These are phyloP conservation scores for Platyura marginata DNA, from an alignment of 1,140 invertebrate genomes.

Conservation along the genomic window DNA sequence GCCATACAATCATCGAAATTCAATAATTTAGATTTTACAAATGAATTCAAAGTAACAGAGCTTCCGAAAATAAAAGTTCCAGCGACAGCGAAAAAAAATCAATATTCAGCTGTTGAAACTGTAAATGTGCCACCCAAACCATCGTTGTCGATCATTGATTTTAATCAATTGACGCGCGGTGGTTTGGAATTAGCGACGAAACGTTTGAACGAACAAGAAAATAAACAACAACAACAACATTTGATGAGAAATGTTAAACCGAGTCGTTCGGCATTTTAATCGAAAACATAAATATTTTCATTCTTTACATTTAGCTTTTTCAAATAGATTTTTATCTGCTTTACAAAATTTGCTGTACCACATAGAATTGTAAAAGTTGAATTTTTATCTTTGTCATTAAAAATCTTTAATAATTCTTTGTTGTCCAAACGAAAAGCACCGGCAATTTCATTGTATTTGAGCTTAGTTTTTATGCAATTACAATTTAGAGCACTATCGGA, in stretches of 20 bases:
- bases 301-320: neutral
- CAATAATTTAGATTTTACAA: slow-evolving; percentile 21
- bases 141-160: slow-evolving; percentile 48
- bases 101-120: slow-evolving; percentile 8
- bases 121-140: slow-evolving; percentile 30
- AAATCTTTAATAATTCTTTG: neutral
- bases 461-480: neutral
- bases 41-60: slow-evolving; percentile 8
- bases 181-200: slow-evolving; percentile 25
- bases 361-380: neutral
- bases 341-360: neutral
- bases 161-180: slow-evolving; percentile 44
- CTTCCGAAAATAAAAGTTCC: slow-evolving; percentile 5
- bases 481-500: neutral
- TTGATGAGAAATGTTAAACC: too few relatives aligned
- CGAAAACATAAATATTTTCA: neutral
- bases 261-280: neutral
- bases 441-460: neutral
- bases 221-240: neutral
- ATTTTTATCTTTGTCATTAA: neutral
- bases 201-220: neutral
- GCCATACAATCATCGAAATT: slow-evolving; percentile 23
- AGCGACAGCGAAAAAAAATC: slow-evolving; percentile 4
- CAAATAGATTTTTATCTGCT: neutral
- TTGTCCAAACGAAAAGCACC: neutral